Base-by-base conservation (phyloP, 2,113 vertebrate genomes). In the Tapirus terrestris region DNA sequence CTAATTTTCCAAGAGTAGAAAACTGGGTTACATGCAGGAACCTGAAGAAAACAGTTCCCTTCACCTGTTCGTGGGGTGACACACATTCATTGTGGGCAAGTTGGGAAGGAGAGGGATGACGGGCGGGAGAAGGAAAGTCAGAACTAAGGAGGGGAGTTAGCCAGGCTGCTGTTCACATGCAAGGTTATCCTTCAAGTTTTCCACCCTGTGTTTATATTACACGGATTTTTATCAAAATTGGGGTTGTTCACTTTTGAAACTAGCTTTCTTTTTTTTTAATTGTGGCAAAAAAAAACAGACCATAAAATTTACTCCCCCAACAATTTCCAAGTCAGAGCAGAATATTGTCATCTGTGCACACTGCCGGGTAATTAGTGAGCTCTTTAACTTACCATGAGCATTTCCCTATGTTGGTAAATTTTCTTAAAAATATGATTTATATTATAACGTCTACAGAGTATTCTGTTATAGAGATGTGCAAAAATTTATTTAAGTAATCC, bases 301-400 rank as follows among this genome's bases (percentile, higher is more conserved):
- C 11, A 53, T 31, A 7, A 73, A 76, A 21, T 33, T 29, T 51
- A 31, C 33, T 20, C 23, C 29, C 9, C 36, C 21, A 14, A 12
- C 58, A 20, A 33, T 13, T 25, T 33, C 68, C 83, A n/a, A 0
- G 5, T 0, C 43, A 0, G 0, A 4, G 75, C 3, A 3, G 18
- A 1, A 23, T 5, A 14, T 36, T 18, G 18, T 39, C 25, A 12
- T 2, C 70, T 0, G 3, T 0, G 5, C 29, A 6, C 10, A 4
- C 39, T 6, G 76, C 63, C 1, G 0, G 3, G 4, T 36, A 11
- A 8, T 12, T 3, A 5, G 7, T 1, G 33, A 5, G 51, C 4
- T 33, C 45, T 63, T 16, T 23, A 16, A 18, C 13, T 14, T 8
- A 31, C 3, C 1, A 29, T 51, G 0, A 48, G 56, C 10, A 4